Evolutionary conservation across 2,888 invertebrate genomes (phyloP).

Genomic region (Blastobasis lacticolella): DNA sequence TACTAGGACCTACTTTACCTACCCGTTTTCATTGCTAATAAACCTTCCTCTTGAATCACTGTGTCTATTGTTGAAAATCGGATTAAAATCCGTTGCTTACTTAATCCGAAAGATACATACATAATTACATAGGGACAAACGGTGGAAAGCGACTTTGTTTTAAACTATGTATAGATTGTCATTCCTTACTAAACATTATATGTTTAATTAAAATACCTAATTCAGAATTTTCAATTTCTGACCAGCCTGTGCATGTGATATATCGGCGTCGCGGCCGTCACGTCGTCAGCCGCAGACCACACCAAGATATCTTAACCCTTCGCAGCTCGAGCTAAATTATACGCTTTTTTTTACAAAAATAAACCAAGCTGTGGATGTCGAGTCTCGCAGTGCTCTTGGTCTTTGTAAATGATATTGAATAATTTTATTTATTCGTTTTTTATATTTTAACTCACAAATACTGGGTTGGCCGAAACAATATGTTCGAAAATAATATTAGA

Average conservation of each 20-base stretch:
- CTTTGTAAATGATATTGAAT: background rate
- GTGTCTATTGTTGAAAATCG: too few species aligned
- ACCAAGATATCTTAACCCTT: conserved; percentile 53
- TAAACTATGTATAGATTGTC: conserved; percentile 1
- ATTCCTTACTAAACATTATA: too few species aligned
- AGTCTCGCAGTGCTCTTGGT: background rate
- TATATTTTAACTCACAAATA: background rate
- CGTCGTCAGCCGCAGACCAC: conserved; percentile 30
- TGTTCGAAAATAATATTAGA: too few species aligned
- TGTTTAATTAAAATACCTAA: background rate
- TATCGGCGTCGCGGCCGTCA: conserved; percentile 8
- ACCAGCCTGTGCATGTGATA: conserved; percentile 8
- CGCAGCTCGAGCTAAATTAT: conserved; percentile 54
- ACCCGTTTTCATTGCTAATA: too few species aligned
- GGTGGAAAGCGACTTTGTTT: too few species aligned
- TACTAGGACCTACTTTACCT: too few species aligned
- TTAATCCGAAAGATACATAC: too few species aligned
- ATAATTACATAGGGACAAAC: too few species aligned
- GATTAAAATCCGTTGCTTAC: too few species aligned
- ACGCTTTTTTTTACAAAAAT: conserved; percentile 47
- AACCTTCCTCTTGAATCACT: too few species aligned
- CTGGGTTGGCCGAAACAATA: background rate
- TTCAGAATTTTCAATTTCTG: background rate
- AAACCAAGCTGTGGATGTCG: conserved; percentile 16
- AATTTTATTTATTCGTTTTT: background rate